phyloP scores from a whole-genome alignment of 2,113 vertebrate species.

The Dromiciops gliroides region DNA sequence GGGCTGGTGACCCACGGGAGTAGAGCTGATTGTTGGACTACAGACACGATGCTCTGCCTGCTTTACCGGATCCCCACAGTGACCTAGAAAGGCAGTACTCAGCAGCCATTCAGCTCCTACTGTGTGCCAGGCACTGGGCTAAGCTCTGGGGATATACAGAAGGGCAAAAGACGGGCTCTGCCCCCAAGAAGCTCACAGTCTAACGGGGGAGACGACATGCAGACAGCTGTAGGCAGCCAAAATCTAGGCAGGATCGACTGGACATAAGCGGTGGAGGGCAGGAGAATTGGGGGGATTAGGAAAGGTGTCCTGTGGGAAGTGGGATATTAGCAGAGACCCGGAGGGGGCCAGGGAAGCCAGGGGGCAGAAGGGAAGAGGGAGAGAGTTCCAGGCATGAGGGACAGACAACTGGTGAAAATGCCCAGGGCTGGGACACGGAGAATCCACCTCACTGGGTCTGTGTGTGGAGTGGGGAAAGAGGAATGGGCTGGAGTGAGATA shows the following conservation, averaged over 20 bases:
- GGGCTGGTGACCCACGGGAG: neutral
- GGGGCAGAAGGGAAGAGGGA: neutral
- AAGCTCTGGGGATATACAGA: neutral
- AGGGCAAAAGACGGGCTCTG: neutral
- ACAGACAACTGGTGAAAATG: neutral
- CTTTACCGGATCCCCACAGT: neutral
- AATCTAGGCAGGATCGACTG: neutral
- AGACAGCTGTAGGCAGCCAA: neutral
- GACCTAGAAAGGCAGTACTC: neutral
- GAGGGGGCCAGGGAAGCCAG: neutral
- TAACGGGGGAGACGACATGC: neutral
- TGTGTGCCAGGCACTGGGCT: neutral
- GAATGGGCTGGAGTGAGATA: neutral
- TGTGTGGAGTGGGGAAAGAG: neutral
- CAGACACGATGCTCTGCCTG: rapidly evolving
- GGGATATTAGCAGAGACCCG: too few relatives aligned
- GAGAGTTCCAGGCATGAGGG: too few relatives aligned
- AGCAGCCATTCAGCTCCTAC: neutral
- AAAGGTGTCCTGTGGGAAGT: neutral
- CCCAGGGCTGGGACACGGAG: neutral
- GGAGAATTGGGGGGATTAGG: neutral
- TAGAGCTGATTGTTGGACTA: neutral
- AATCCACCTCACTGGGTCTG: neutral
- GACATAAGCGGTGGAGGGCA: neutral
- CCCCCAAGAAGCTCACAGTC: neutral